Evolutionary conservation across 2,113 vertebrate species (phyloP).

Genomic region (Perca schrenkii): DNA sequence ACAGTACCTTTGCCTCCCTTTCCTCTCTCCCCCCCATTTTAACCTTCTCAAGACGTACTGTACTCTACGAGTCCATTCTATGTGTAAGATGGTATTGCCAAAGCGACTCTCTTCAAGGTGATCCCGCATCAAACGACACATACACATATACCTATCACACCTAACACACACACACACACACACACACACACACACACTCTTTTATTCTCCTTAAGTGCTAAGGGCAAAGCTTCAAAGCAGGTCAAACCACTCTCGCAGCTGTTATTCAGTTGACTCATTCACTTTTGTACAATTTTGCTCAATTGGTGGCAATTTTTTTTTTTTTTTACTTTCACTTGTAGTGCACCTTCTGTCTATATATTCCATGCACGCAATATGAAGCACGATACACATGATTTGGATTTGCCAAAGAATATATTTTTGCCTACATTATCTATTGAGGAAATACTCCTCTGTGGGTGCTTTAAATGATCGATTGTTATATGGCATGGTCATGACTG

Average conservation of each 20-base stretch:
- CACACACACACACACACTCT: constrained; percentile 33
- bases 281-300: constrained; percentile 67
- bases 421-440: background rate
- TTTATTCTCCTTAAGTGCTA: constrained; percentile 60
- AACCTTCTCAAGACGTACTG: constrained; percentile 37
- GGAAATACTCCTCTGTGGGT: background rate
- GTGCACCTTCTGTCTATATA: background rate
- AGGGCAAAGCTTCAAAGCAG: constrained; percentile 71
- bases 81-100: constrained; percentile 47
- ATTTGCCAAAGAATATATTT: background rate
- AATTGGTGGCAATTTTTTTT: constrained; percentile 24
- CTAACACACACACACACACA: background rate
- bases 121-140: constrained; percentile 59
- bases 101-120: constrained; percentile 68
- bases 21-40: constrained; percentile 40
- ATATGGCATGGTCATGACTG: background rate
- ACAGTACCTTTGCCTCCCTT: constrained; percentile 21
- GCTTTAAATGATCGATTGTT: background rate
- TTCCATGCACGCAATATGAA: background rate
- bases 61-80: constrained; percentile 32
- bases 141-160: constrained; percentile 10
- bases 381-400: background rate
- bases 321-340: constrained; percentile 29
- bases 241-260: constrained; percentile 65
- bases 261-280: constrained; percentile 64